Evolutionary conservation across 2,113 vertebrate species (phyloP).

Genomic region (Gallinago media): DNA sequence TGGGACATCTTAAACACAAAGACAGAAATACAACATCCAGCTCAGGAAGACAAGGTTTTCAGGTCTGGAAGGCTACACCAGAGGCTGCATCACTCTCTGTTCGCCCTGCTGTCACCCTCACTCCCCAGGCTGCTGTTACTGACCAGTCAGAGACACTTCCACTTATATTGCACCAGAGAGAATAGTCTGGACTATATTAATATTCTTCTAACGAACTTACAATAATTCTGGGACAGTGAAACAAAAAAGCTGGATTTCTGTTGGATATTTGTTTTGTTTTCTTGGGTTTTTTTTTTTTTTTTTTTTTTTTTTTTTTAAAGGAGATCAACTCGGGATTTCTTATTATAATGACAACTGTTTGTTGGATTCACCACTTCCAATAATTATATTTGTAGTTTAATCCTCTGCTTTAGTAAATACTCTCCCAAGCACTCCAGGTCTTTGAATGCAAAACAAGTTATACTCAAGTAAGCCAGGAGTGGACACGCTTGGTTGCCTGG

Average conservation of each 20-base stretch:
- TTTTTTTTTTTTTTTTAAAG: background rate
- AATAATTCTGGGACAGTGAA: background rate
- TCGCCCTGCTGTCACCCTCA: rapidly evolving
- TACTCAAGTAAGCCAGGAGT: background rate
- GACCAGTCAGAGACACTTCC: background rate
- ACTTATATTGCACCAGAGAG: background rate
- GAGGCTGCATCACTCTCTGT: background rate
- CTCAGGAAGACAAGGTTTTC: background rate
- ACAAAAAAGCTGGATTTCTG: background rate
- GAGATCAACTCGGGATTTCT: background rate
- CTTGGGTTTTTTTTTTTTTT: background rate
- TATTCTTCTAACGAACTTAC: background rate
- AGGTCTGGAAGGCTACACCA: background rate
- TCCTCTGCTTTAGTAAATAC: background rate
- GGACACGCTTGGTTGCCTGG: background rate
- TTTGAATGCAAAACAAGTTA: background rate
- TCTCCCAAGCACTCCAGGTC: background rate
- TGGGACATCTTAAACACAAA: background rate
- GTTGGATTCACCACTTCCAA: background rate
- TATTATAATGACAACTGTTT: background rate
- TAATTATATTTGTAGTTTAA: background rate
- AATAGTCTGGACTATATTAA: background rate
- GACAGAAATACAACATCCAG: background rate
- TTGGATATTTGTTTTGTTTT: no score
- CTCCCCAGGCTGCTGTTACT: background rate